Evolutionary conservation across 2,113 vertebrate genomes (phyloP), one percentile per base, ranked within the genome.

Genomic region (Aegotheles bennettii): DNA sequence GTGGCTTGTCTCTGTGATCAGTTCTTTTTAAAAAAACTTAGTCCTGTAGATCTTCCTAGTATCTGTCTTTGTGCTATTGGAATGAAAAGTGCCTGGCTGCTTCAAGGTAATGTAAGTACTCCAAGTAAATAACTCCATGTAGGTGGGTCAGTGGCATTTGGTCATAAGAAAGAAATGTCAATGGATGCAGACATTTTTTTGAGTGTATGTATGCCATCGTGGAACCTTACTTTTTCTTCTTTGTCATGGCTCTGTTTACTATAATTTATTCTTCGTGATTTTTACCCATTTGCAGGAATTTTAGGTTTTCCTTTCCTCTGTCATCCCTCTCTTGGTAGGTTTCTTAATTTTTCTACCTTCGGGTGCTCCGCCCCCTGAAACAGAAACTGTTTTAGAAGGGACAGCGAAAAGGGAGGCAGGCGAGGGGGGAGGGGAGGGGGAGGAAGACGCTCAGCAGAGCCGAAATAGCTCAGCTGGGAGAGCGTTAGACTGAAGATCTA

Each of bases 401-500:
- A 82, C 21, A 77, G 26, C 14, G 67, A 61, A 73, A n/a, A n/a
- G n/a, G 15, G 21, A 24, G 43, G 21, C 5, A 48, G 12, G 47
- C 21, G 10, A 23, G 12, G 12, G 20, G 47, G 23, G 10, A 23
- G 23, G 47, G 47, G 21, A 21, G 20, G 47, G 7, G 19, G 20
- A 19, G 20, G 20, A n/a, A n/a, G n/a, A 23, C 6, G 20, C 4
- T 11, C 11, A 6, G 11, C 47, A 21, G 5, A 0, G 98, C 98
- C 98, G 98, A 98, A 98, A 98, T 98, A 98, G 98, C 98, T 98
- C 98, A 98, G 98, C 98, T 98, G 98, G 98, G 98, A 98, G 98
- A 98, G 98, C 98, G 98, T 98, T 98, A 98, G 98, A 99, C 98
- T 99, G 98, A 99, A 99, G 98, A 99, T 99, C 98, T 99, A 99